Percentiles rank a stretch among this genome's conserved stretches.
Conservation (phyloP, 1,140 invertebrate species). For the Drosophila triauraria region DNA sequence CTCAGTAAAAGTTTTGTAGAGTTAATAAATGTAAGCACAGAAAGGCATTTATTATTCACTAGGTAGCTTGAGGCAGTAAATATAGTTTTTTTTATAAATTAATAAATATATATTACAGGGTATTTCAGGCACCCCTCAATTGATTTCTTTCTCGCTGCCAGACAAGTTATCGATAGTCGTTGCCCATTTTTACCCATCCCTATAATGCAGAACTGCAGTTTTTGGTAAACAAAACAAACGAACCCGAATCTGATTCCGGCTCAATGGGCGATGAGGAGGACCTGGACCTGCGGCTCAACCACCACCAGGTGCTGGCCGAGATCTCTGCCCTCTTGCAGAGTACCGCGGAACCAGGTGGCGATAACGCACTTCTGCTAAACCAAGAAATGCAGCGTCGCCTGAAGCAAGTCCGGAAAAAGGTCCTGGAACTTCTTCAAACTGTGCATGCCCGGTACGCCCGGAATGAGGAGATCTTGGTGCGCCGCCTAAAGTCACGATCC, state of each 20-base stretch:
- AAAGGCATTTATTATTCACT: not conserved
- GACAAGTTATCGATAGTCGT: conserved; percentile 3
- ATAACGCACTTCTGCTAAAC: conserved; percentile 52
- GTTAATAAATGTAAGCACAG: too few species aligned
- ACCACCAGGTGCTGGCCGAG: conserved; percentile 47
- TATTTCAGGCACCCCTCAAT: not conserved
- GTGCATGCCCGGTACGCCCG: conserved; percentile 54
- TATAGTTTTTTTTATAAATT: too few species aligned
- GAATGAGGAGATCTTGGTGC: conserved; percentile 61
- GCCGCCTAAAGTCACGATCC: conserved; percentile 40
- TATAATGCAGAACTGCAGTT: conserved; percentile 4
- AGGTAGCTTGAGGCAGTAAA: not conserved
- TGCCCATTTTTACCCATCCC: not conserved
- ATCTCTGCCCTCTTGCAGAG: conserved; percentile 30
- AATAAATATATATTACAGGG: not conserved
- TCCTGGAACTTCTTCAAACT: conserved; percentile 36
- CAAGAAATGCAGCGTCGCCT: conserved; percentile 60
- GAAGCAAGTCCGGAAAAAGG: conserved; percentile 34
- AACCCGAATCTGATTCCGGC: not conserved
- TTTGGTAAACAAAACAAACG: conserved; percentile 13
- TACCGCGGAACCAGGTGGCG: conserved; percentile 6
- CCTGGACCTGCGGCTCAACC: conserved; percentile 4
- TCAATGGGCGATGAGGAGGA: conserved; percentile 41
- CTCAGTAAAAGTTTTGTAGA: too few species aligned
- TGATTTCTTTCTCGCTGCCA: not conserved